These are phyloP conservation scores for Pipistrellus nathusii DNA, from an alignment of 2,797 vertebrate species.

Conservation along the genomic window DNA sequence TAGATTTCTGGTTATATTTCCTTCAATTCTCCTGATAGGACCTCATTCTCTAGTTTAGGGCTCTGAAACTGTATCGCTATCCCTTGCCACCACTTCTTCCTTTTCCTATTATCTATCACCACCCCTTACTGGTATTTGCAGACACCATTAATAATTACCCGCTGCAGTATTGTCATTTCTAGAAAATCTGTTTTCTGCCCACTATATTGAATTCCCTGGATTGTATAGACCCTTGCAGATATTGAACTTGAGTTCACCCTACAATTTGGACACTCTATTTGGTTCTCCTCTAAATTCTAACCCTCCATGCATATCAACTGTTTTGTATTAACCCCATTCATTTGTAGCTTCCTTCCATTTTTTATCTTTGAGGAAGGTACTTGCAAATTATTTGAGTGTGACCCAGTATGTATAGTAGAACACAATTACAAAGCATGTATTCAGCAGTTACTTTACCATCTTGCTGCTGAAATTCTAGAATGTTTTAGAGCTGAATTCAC, in stretches of 20 bases:
- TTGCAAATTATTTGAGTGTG: conserved; percentile 21
- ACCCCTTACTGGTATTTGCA: neutral
- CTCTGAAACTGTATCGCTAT: neutral
- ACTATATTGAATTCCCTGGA: neutral
- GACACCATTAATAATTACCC: neutral
- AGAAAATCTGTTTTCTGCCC: neutral
- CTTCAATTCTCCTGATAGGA: neutral
- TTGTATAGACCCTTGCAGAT: neutral
- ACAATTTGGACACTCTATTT: neutral
- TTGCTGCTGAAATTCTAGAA: neutral
- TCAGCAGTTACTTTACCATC: neutral
- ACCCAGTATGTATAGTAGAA: neutral
- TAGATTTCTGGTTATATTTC: conserved; percentile 2
- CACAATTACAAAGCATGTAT: neutral
- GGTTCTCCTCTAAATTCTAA: neutral
- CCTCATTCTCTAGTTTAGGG: neutral
- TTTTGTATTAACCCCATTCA: neutral
- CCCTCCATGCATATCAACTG: neutral
- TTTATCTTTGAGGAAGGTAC: neutral
- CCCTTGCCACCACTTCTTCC: neutral
- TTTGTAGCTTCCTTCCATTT: neutral
- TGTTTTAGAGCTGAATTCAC: neutral
- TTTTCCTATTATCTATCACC: neutral
- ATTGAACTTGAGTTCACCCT: neutral
- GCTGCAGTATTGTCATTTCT: neutral